A percentile compares a stretch with the other conserved stretches of the same genome.
Conservation (phyloP, 1,140 invertebrate genomes). For the Colletes latitarsis region DNA sequence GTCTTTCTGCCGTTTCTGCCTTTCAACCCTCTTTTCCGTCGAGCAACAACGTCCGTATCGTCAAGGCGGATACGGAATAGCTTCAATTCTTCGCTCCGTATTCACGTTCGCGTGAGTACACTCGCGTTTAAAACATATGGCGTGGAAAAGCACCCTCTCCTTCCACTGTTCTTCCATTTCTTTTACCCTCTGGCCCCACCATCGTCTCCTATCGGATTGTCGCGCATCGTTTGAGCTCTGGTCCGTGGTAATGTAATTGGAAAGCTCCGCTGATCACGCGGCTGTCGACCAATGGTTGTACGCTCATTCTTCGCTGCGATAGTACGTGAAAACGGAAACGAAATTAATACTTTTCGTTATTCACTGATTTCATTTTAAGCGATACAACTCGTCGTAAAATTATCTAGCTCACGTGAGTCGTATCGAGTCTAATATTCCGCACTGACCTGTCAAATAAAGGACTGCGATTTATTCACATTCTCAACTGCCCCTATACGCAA, state of each 20-base stretch:
- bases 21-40: background rate
- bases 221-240: background rate
- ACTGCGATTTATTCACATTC: too few relatives aligned
- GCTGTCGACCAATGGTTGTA: background rate
- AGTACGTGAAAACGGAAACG: background rate
- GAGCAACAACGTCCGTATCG: background rate
- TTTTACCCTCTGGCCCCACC: background rate
- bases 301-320: conserved; percentile 16
- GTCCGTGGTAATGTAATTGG: conserved; percentile 44
- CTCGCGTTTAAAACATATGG: conserved; percentile 43
- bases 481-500: too few relatives aligned
- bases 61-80: background rate
- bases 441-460: too few relatives aligned
- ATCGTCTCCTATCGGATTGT: background rate
- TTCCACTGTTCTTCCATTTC: background rate
- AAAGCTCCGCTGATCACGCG: conserved; percentile 17
- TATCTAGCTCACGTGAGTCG: too few relatives aligned
- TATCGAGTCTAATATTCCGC: too few relatives aligned
- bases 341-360: too few relatives aligned
- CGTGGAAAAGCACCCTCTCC: conserved; percentile 25
- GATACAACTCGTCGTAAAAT: too few relatives aligned
- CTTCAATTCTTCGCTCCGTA: conserved; percentile 30
- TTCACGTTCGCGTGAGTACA: background rate
- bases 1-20: background rate
- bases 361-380: too few relatives aligned